Base-by-base conservation (phyloP, 2,113 vertebrate species). In the Halcyon malimbica region DNA sequence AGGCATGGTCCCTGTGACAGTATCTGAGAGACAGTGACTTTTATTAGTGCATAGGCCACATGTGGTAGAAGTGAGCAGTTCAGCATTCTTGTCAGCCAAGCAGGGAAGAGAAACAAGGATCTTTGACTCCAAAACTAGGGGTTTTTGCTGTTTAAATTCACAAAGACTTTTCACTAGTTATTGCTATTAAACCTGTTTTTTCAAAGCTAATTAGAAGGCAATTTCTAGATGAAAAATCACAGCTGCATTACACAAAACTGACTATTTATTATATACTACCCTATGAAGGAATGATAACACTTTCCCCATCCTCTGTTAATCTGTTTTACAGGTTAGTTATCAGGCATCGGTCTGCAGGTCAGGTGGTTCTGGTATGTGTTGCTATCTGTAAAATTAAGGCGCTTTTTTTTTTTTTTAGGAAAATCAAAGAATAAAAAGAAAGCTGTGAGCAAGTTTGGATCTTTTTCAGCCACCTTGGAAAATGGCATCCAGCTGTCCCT, bases 401-500 rank as follows among this genome's bases (percentile, higher is more conserved):
- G 13, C 16, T 71, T 62, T 67, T 63, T 29, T 64, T 46, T 78
- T 59, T 82, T 80, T 56, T 5, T 50, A 96, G 96, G 44, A 89
- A 70, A 91, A 24, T 4, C 51, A 50, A 70, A 91, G 80, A 94
- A 79, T 91, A 62, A 69, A 63, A 96, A 86, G 63, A 94, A 93
- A 96, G 62, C 76, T 85, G 80, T 95, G 87, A 98, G 98, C 95
- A 98, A 97, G 93, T 98, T 97, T 97, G 99, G 98, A 71, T 99
- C 98, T 56, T 98, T 99, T 97, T 98, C 98, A 75, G 99, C 99
- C 84, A 97, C 98, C 33, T 98, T 99, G 65, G 96, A 98, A 94
- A 99, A 97, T 93, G 98, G 99, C 96, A 98, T 99, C 92, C 98
- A 97, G 76, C 98, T 99, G 65, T 99, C 99, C 6, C 97, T 99